These are phyloP conservation scores for Arctocebus calabarensis DNA, from an alignment of 2,797 vertebrate species.

Conservation along the genomic window DNA sequence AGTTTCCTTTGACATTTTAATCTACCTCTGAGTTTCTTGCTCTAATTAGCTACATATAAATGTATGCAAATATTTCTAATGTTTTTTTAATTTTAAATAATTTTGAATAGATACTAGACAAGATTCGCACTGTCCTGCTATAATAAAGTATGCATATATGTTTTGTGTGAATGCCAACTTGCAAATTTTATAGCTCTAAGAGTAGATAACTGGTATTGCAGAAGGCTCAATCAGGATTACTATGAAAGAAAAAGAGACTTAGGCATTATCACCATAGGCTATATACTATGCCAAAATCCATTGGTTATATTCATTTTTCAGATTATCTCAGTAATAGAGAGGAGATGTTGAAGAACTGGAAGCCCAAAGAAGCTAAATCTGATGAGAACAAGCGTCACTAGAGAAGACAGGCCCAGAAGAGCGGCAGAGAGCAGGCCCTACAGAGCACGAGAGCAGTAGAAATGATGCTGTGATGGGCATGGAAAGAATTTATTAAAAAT, in stretches of 20 bases:
- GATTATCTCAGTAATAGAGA: slow-evolving; percentile 6
- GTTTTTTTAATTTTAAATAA: slow-evolving; percentile 34
- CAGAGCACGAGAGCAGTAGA: neutral
- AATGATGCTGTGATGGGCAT: neutral
- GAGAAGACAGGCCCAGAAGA: neutral
- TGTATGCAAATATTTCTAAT: slow-evolving; percentile 22
- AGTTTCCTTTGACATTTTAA: slow-evolving; percentile 16
- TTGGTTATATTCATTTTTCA: neutral
- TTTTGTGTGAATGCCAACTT: neutral
- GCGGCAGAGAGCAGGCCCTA: neutral
- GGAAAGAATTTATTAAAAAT: neutral
- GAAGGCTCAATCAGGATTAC: neutral
- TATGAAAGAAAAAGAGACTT: neutral
- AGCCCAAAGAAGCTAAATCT: neutral
- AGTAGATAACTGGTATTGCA: neutral
- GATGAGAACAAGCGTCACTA: neutral
- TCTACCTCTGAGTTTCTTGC: neutral
- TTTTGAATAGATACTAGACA: neutral
- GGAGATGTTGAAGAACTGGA: neutral
- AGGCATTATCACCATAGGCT: neutral
- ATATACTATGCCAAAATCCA: neutral
- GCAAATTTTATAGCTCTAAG: neutral
- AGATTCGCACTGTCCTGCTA: neutral
- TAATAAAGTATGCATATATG: neutral
- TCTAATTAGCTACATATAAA: slow-evolving; percentile 14